These are phyloP conservation scores for Thecocarcelia acutangulata DNA, from an alignment of 2,888 invertebrate species.

Conservation along the genomic window DNA sequence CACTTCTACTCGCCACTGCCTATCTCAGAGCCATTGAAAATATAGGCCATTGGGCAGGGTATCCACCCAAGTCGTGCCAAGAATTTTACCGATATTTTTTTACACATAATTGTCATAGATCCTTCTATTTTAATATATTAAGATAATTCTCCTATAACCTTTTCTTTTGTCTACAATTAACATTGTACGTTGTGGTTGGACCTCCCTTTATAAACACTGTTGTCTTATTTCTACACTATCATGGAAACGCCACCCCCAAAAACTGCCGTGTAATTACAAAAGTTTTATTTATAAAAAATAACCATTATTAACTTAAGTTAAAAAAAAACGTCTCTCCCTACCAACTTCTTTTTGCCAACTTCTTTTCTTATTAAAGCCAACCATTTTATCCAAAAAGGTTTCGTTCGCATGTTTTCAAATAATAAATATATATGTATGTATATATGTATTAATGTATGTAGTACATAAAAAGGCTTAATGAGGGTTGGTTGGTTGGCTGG, in stretches of 20 bases:
- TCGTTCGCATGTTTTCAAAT: constrained; percentile 3
- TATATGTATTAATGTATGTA: constrained; percentile 5
- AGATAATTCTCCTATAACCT: too few relatives aligned
- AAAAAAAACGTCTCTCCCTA: background rate
- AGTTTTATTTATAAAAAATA: constrained; percentile 33
- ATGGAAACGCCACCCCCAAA: constrained; percentile 5
- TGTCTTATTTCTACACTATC: background rate
- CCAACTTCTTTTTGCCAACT: background rate
- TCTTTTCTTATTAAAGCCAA: constrained; percentile 28
- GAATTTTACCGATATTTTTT: too few relatives aligned
- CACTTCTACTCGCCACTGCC: too few relatives aligned
- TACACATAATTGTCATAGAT: too few relatives aligned
- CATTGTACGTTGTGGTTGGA: too few relatives aligned
- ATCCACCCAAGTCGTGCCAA: too few relatives aligned
- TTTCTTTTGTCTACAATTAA: too few relatives aligned
- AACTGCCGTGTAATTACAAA: constrained; percentile 12
- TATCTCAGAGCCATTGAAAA: too few relatives aligned
- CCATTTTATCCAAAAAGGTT: constrained; percentile 30
- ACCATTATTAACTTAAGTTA: constrained; percentile 23
- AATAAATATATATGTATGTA: background rate
- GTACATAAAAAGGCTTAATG: background rate
- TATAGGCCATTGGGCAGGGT: too few relatives aligned
- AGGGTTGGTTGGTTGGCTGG: constrained; percentile 14
- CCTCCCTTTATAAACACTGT: background rate
- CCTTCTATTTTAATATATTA: too few relatives aligned